Evolutionary conservation across 2,113 vertebrate species (phyloP), one percentile per base, ranked within the genome.

Genomic region (Hassar affinis): DNA sequence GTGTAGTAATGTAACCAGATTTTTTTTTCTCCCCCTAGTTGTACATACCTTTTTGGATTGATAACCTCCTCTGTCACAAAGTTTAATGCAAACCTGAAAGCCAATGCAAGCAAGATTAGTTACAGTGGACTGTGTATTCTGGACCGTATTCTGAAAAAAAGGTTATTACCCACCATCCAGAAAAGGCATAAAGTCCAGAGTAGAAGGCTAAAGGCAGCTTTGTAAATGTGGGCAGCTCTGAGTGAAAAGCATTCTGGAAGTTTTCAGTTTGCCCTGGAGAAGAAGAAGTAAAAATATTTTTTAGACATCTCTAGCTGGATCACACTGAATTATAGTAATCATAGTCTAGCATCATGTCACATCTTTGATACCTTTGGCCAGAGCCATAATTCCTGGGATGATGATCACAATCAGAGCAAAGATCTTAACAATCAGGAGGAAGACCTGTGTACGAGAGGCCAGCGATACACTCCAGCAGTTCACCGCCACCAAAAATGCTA

Each of bases 381-480:
- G 86, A 12, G 95, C 94, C 35, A 95, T 93, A 89, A 96, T 87
- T 15, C 96, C 96, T 0, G 95, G 96, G 52, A 95, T 59, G 0
- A 97, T 96, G 90, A 97, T 96, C 81, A 97, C 92, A 0, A 91
- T 86, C 10, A 97, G 90, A 42, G 96, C 94, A 68, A 94, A 90
- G 56, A 95, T 90, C 85, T 97, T 97, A 47, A 96, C 17, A 0
- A 96, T 6, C 0, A 95, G 95, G 85, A 97, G 90, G 12, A 88
- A 80, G 0, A 94, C 92, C 89, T 97, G 96, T 33, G 94, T 91
- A 68, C 93, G 93, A 11, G 94, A 93, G 0, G 95, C 94, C 92
- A 94, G 68, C 85, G 90, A 94, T 87, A 97, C 95, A 0, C 96
- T 97, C 94, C 95, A 97, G 86, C 95, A 96, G 80, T 97, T 97